Evolutionary conservation across 2,113 vertebrate genomes (phyloP).

Genomic region (Leucosticte australis): DNA sequence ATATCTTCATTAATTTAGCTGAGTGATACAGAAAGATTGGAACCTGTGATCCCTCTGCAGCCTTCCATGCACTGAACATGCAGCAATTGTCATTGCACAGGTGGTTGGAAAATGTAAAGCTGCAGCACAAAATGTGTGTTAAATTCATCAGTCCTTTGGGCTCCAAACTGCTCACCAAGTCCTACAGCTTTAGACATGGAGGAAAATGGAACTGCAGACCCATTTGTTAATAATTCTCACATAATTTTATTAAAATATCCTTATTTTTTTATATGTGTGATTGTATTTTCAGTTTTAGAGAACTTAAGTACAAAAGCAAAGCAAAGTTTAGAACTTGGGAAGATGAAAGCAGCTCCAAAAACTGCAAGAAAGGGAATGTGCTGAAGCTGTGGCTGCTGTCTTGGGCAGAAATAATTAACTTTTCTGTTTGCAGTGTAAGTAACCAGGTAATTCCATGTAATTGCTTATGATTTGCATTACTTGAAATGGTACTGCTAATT

Average conservation of each 20-base stretch:
- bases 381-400: neutral
- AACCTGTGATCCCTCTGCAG: neutral
- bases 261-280: neutral
- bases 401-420: conserved; percentile 24
- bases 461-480: conserved; percentile 41
- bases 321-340: neutral
- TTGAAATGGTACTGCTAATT: conserved; percentile 58
- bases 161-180: neutral
- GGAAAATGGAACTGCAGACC: neutral
- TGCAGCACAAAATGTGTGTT: neutral
- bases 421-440: conserved; percentile 23
- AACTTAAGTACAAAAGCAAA: neutral
- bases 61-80: neutral
- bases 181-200: neutral
- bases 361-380: neutral
- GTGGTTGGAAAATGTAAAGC: neutral
- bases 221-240: neutral
- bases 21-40: neutral
- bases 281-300: neutral
- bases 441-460: conserved; percentile 56
- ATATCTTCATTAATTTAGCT: neutral
- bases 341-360: conserved; percentile 4
- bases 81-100: neutral
- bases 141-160: neutral
- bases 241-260: neutral